A percentile compares a stretch with the other conserved stretches of the same genome.
Evolutionary conservation across 2,113 vertebrate species (phyloP).

Genomic region (Casuarius casuarius): DNA sequence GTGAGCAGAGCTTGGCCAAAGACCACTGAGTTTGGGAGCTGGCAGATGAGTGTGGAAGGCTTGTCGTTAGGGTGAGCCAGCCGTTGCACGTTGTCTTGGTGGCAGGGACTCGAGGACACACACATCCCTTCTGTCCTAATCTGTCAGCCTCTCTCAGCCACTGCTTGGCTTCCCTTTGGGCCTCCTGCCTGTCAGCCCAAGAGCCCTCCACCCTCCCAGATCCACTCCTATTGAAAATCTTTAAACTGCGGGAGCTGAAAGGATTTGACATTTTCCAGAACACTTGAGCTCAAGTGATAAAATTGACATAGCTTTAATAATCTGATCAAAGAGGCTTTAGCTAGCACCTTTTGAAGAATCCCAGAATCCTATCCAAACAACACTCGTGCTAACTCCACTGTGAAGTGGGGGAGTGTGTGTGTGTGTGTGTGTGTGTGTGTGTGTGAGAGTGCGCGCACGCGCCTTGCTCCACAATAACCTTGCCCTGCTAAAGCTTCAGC

Average conservation of each 20-base stretch:
- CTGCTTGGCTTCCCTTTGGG: conserved; percentile 32
- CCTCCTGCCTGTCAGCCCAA: conserved; percentile 26
- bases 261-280: conserved; percentile 71
- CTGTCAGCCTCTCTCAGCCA: background rate
- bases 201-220: conserved; percentile 1
- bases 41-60: background rate
- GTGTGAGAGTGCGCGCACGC: fast-evolving
- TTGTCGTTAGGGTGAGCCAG: background rate
- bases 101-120: background rate
- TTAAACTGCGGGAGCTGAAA: conserved; percentile 67
- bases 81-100: background rate
- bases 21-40: background rate
- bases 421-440: fast-evolving
- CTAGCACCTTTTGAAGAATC: conserved; percentile 51
- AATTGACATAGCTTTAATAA: conserved; percentile 74
- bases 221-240: conserved; percentile 62
- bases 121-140: background rate
- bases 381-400: background rate
- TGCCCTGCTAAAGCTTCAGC: background rate
- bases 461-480: background rate
- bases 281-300: conserved; percentile 72
- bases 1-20: background rate
- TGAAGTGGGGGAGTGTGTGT: background rate
- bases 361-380: conserved; percentile 47
- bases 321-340: conserved; percentile 71